phyloP scores from a whole-genome alignment of 2,797 vertebrate species.

The Poeciliopsis gracilis region DNA sequence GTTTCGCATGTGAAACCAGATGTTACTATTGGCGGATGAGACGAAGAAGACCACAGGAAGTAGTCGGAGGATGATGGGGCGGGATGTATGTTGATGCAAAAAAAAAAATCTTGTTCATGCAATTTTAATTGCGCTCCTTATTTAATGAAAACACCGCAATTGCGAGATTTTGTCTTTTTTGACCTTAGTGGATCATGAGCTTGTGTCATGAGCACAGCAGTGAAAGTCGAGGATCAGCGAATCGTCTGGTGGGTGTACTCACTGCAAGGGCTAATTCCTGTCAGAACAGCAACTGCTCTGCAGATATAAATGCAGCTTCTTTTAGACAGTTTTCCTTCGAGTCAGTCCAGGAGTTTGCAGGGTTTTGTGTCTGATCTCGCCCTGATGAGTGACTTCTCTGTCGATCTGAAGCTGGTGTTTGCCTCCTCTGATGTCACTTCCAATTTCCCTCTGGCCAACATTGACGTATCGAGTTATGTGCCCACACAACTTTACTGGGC shows the following conservation, averaged over 20 bases:
- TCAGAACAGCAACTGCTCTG: background rate
- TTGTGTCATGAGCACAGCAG: background rate
- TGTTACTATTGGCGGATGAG: no score
- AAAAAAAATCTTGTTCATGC: no score
- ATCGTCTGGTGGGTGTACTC: background rate
- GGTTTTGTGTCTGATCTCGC: background rate
- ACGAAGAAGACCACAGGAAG: no score
- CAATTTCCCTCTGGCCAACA: constrained; percentile 1
- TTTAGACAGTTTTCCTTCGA: background rate
- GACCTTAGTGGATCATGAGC: no score
- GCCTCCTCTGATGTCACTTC: background rate
- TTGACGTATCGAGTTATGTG: constrained; percentile 19
- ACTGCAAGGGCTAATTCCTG: background rate
- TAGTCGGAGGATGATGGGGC: no score
- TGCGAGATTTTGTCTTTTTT: no score
- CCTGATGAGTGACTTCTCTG: background rate
- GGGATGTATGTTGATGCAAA: no score
- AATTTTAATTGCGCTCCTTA: no score
- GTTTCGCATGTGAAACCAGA: no score
- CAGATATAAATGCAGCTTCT: background rate
- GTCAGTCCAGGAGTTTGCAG: background rate
- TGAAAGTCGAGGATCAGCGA: background rate
- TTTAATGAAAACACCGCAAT: no score
- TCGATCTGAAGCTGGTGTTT: background rate
- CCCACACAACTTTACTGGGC: background rate